Evolutionary conservation across 1,140 invertebrate species (phyloP).

Genomic region (Cydia fagiglandana): DNA sequence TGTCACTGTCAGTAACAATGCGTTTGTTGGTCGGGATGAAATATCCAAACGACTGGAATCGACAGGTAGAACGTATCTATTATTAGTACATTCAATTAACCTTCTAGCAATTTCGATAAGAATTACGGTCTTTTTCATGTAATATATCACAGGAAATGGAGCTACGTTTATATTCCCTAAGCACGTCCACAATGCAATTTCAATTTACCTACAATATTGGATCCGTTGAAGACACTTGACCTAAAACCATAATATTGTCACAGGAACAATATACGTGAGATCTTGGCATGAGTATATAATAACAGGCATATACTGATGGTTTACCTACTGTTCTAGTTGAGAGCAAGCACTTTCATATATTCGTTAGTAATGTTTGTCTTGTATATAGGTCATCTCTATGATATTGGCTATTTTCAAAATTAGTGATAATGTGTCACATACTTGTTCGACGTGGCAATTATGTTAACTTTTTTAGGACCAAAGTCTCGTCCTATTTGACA

Average conservation of each 20-base stretch:
- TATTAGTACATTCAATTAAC: too few species aligned
- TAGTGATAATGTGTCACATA: too few species aligned
- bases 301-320: neutral
- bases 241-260: constrained; percentile 25
- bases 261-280: constrained; percentile 1
- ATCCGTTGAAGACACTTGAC: constrained; percentile 16
- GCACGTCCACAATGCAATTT: neutral
- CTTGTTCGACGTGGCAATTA: too few species aligned
- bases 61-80: too few species aligned
- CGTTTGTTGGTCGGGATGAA: neutral
- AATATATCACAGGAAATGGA: neutral
- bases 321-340: neutral
- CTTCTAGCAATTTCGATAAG: neutral
- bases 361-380: neutral
- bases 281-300: neutral
- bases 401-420: neutral
- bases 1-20: neutral
- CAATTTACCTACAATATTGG: constrained; percentile 23
- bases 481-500: too few species aligned
- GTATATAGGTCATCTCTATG: neutral
- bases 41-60: too few species aligned
- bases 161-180: neutral
- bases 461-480: too few species aligned
- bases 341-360: neutral
- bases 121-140: neutral